A percentile compares a stretch with the other conserved stretches of the same genome.
Conservation (phyloP, 2,113 vertebrate species). For the Indri indri region DNA sequence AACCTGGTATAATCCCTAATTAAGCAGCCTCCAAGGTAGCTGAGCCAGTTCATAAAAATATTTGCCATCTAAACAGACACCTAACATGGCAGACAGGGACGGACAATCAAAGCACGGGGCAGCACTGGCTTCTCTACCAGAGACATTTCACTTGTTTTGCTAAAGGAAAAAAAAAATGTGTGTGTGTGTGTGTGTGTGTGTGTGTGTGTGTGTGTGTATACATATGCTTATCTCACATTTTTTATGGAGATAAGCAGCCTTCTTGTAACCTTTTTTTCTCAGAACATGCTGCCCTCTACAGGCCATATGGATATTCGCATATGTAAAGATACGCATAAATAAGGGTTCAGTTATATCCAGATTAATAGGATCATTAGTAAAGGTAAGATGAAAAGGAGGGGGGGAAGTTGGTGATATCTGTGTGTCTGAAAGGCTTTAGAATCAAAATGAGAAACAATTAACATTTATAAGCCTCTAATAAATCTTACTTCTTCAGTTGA, state of each 20-base stretch:
- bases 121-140: background rate
- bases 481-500: background rate
- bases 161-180: background rate
- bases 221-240: background rate
- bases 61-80: background rate
- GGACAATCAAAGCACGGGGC: background rate
- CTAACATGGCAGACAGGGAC: background rate
- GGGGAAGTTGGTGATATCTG: background rate
- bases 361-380: background rate
- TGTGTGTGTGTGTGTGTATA: too few relatives aligned
- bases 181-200: too few relatives aligned
- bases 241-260: background rate
- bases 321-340: background rate
- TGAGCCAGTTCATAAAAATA: background rate
- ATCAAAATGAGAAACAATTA: background rate
- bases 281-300: slow-evolving; percentile 66
- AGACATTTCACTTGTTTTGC: background rate
- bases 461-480: background rate
- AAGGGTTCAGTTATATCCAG: background rate
- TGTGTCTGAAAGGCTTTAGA: background rate
- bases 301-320: background rate
- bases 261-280: background rate
- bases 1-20: background rate
- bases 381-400: background rate
- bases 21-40: background rate